A percentile compares a stretch with the other conserved stretches of the same genome.
Conservation (phyloP, 2,888 invertebrate genomes). For the Trichopoda pennipes region DNA sequence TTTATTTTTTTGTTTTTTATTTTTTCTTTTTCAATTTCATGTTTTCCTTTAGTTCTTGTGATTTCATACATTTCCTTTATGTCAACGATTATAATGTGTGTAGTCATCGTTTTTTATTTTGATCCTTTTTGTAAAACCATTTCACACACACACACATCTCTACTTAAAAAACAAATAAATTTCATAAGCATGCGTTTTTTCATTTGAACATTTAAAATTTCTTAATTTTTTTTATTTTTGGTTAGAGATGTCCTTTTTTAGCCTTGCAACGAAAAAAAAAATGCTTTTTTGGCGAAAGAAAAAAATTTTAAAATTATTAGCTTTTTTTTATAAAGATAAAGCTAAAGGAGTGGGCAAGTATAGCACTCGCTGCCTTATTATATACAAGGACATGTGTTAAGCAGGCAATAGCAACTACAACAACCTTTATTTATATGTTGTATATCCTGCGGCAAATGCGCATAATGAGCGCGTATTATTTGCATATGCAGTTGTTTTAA, state of each 20-base stretch:
- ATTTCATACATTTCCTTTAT: slow-evolving; percentile 67
- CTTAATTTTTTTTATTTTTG: slow-evolving; percentile 33
- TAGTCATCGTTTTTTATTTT: slow-evolving; percentile 43
- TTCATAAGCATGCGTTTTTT: slow-evolving; percentile 73
- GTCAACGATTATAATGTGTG: slow-evolving; percentile 69
- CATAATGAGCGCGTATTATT: slow-evolving; percentile 76
- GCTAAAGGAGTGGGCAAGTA: slow-evolving; percentile 10
- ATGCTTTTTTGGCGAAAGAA: slow-evolving; percentile 64
- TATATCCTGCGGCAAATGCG: slow-evolving; percentile 77
- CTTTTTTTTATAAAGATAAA: slow-evolving; percentile 66
- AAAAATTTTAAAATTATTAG: slow-evolving; percentile 78
- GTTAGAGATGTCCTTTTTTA: slow-evolving; percentile 65
- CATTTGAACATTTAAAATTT: slow-evolving; percentile 40
- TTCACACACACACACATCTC: neutral
- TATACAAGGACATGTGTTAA: slow-evolving; percentile 27
- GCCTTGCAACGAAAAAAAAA: slow-evolving; percentile 38
- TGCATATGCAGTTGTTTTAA: slow-evolving; percentile 69
- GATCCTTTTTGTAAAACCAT: neutral
- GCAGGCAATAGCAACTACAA: slow-evolving; percentile 60
- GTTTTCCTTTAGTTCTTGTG: slow-evolving; percentile 52
- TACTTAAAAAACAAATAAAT: slow-evolving; percentile 76
- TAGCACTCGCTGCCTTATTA: slow-evolving; percentile 21
- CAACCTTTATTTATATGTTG: slow-evolving; percentile 64
- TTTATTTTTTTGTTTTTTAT: neutral
- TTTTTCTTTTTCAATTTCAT: slow-evolving; percentile 28